Evolutionary conservation across 2,797 vertebrate genomes (phyloP).

Genomic region (Furcifer pardalis): DNA sequence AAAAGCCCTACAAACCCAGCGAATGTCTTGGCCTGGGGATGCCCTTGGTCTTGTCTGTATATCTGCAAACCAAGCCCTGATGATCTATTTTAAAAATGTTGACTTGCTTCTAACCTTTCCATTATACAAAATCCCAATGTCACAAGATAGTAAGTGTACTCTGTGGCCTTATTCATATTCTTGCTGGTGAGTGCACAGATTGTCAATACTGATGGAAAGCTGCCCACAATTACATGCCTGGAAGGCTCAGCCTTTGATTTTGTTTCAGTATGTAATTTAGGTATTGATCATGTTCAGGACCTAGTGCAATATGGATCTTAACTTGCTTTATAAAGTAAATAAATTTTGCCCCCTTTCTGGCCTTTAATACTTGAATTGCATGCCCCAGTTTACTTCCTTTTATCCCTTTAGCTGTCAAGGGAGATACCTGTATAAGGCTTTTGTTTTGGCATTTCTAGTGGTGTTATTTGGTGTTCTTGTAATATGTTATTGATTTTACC

Average conservation of each 20-base stretch:
- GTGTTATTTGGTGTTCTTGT: too few species aligned
- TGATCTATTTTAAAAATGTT: constrained; percentile 80
- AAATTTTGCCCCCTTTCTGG: constrained; percentile 17
- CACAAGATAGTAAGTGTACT: constrained; percentile 71
- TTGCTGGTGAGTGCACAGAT: constrained; percentile 78
- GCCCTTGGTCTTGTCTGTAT: constrained; percentile 76
- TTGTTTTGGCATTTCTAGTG: too few species aligned
- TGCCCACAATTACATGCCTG: constrained; percentile 71
- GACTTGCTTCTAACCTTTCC: constrained; percentile 87
- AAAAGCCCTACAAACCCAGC: constrained; percentile 58
- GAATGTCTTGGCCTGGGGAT: constrained; percentile 47
- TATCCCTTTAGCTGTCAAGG: too few species aligned
- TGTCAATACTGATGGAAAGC: constrained; percentile 86
- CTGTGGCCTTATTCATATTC: constrained; percentile 79
- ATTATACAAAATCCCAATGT: constrained; percentile 77
- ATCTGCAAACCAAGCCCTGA: constrained; percentile 75
- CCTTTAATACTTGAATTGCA: background rate
- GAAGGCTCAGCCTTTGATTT: constrained; percentile 54
- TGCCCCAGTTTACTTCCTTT: too few species aligned
- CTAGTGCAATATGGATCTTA: constrained; percentile 37
- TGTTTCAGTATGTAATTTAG: constrained; percentile 58
- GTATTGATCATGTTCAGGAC: constrained; percentile 58
- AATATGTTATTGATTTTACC: too few species aligned
- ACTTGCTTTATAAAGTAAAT: constrained; percentile 25
- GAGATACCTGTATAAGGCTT: too few species aligned